Percentiles rank a stretch among this genome's conserved stretches.
These are phyloP conservation scores for Crotalus tigris DNA, from an alignment of 2,113 vertebrate genomes.

Conservation along the genomic window DNA sequence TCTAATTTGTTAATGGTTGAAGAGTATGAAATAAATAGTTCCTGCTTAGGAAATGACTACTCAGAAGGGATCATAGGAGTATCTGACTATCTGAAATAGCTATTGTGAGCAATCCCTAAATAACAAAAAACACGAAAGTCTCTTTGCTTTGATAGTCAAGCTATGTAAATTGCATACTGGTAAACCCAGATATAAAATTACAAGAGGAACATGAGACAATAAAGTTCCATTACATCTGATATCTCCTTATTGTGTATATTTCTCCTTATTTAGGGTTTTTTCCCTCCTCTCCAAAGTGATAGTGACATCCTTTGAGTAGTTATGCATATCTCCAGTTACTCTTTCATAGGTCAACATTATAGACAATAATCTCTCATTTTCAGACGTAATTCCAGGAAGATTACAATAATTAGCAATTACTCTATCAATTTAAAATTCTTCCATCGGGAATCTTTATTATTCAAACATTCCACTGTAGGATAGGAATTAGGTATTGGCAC, in stretches of 20 bases:
- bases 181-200: neutral
- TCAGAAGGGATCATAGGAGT: neutral
- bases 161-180: neutral
- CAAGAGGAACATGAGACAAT: neutral
- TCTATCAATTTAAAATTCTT: neutral
- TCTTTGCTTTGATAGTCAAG: neutral
- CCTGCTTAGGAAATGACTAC: neutral
- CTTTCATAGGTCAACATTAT: neutral
- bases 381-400: neutral
- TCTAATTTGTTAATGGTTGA: neutral
- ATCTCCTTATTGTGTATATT: neutral
- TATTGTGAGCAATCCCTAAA: neutral
- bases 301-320: neutral
- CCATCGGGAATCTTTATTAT: neutral
- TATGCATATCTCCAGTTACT: neutral
- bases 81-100: neutral
- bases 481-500: neutral
- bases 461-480: neutral
- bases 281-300: neutral
- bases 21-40: neutral
- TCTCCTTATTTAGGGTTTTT: neutral
- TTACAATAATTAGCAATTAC: neutral
- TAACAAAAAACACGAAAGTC: neutral
- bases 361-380: neutral
- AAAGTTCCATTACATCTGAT: neutral